Evolutionary conservation across 2,888 invertebrate genomes (phyloP), one percentile per base, ranked within the genome.

Genomic region (Drosophila diplacantha): DNA sequence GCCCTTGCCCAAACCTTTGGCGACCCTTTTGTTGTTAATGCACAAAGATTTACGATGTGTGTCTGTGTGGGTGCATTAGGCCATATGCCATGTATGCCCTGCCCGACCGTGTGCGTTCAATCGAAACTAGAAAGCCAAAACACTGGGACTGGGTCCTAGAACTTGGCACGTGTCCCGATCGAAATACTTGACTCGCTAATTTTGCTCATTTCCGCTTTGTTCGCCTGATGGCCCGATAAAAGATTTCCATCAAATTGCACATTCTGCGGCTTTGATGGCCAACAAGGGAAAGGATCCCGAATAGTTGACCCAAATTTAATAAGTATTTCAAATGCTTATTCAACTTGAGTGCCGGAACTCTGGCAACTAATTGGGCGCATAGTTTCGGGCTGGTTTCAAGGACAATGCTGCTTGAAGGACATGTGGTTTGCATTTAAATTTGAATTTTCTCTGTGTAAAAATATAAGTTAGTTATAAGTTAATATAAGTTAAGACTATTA

Each of bases 1-100:
- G 73, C 80, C 80, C 82, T 73, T 71, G 71, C 71, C 77, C 50
- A 62, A 38, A 55, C 41, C 65, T 47, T 53, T 38, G 47, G 31
- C 37, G 41, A 50, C 50, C 57, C 68, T 44, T 65, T 57, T 58
- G 67, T 53, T 58, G 49, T 67, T 80, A 76, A 82, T 74, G 81
- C 74, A 65, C 51, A 50, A 69, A 75, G 81, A 79, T 79, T 81
- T 78, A 83, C 78, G 69, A 68, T 62, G 46, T 24, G 29, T 44
- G 34, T 58, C 38, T 66, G 52, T 50, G 63, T 47, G 35, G 24
- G 65, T 64, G 70, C 41, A 61, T 43, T 50, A 62, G 60, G 32
- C 51, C 61, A 43, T 31, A 34, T 61, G 50, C 18, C 14, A 16
- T 5, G 8, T 31, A 39, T 18, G 14, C 31, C 29, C 3, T 11